phyloP scores from a whole-genome alignment of 2,888 invertebrate genomes.

The Emmelina monodactyla region DNA sequence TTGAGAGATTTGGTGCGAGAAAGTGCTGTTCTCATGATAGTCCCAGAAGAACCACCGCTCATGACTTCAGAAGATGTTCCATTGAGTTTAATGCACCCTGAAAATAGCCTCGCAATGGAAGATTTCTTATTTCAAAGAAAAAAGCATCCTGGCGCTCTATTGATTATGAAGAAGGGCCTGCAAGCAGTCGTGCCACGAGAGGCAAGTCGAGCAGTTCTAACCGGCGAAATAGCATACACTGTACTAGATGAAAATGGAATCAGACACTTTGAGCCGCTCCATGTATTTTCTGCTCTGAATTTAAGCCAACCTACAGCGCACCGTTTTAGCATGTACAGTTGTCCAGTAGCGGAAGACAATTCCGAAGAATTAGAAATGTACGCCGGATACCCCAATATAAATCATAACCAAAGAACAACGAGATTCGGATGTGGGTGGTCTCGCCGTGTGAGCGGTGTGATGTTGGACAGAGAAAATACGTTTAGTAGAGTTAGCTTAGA shows the following conservation, averaged over 20 bases:
- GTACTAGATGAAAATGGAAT: constrained; percentile 80
- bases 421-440: constrained; percentile 47
- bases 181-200: constrained; percentile 82
- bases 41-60: constrained; percentile 68
- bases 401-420: constrained; percentile 54
- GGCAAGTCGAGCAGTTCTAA: constrained; percentile 75
- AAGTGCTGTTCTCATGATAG: constrained; percentile 74
- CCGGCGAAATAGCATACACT: constrained; percentile 78
- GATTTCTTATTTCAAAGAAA: constrained; percentile 72
- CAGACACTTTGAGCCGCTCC: constrained; percentile 77
- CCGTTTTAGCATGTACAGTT: constrained; percentile 73
- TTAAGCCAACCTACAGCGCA: constrained; percentile 71
- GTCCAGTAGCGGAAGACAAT: constrained; percentile 64
- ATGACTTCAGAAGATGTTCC: constrained; percentile 77
- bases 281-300: constrained; percentile 75
- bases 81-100: constrained; percentile 68
- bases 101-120: constrained; percentile 79
- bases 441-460: constrained; percentile 43
- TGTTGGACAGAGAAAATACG: constrained; percentile 47
- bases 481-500: constrained; percentile 55
- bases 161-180: constrained; percentile 76
- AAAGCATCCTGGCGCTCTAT: constrained; percentile 66
- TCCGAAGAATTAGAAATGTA: constrained; percentile 52
- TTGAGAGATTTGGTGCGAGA: constrained; percentile 75
- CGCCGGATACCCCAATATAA: constrained; percentile 54